A percentile compares a stretch with the other conserved stretches of the same genome.
Evolutionary conservation across 1,140 invertebrate genomes (phyloP).

Genomic region (Drosophila arawakana): DNA sequence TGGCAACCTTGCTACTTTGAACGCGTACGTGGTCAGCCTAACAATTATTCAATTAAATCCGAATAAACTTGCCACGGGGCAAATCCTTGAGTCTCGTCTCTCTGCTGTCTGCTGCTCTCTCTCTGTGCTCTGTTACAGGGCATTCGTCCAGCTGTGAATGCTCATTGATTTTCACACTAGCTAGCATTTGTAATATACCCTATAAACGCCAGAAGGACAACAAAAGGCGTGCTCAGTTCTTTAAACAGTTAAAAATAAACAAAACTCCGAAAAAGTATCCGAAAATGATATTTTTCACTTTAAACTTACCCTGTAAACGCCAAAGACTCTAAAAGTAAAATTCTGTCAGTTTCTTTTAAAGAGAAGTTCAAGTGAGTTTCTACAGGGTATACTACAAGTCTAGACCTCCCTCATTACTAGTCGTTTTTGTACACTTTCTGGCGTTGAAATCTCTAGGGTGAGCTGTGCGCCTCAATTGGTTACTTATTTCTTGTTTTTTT

Average conservation of each 20-base stretch:
- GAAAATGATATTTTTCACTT: slow-evolving; percentile 36
- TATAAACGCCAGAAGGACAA: not conserved
- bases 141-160: slow-evolving; percentile 32
- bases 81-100: not conserved
- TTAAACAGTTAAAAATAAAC: not conserved
- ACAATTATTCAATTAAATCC: slow-evolving; percentile 84
- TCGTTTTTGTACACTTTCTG: not conserved
- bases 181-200: slow-evolving; percentile 40
- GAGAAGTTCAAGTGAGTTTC: no score
- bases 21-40: slow-evolving; percentile 66
- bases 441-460: slow-evolving; percentile 21
- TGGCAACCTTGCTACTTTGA: not conserved
- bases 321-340: not conserved
- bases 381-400: slow-evolving; percentile 6
- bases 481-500: slow-evolving; percentile 8
- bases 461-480: slow-evolving; percentile 35
- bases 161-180: slow-evolving; percentile 60
- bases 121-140: not conserved
- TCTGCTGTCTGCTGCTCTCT: slow-evolving; percentile 3
- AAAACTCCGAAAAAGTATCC: no score
- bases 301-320: slow-evolving; percentile 28
- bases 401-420: not conserved
- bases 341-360: no score
- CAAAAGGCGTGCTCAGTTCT: not conserved
- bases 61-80: slow-evolving; percentile 65